Evolutionary conservation across 2,113 vertebrate genomes (phyloP).

Genomic region (Ovis aries): DNA sequence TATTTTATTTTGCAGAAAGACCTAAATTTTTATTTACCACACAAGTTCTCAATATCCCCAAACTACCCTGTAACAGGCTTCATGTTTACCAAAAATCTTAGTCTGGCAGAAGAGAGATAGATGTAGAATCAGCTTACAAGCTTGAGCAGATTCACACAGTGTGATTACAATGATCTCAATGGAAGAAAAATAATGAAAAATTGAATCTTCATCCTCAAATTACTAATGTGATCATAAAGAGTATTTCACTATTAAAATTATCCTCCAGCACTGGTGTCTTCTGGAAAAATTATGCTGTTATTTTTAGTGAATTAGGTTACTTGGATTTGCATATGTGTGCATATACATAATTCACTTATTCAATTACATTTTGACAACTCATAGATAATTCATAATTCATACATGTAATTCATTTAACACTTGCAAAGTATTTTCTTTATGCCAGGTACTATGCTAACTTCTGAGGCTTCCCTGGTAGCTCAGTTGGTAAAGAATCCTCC

Average conservation of each 20-base stretch:
- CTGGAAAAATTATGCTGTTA: neutral
- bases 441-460: neutral
- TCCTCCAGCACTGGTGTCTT: neutral
- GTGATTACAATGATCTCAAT: neutral
- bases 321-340: neutral
- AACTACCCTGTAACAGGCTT: neutral
- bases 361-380: neutral
- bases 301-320: neutral
- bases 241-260: neutral
- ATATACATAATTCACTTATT: neutral
- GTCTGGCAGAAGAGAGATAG: neutral
- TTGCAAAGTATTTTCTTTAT: neutral
- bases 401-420: neutral
- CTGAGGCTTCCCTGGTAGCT: neutral
- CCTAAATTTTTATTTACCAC: neutral
- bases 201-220: neutral
- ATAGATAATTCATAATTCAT: neutral
- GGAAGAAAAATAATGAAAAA: neutral
- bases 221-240: neutral
- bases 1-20: neutral
- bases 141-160: neutral
- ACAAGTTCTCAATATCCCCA: neutral
- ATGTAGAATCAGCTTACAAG: neutral
- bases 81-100: neutral
- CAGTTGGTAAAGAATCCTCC: neutral